Base-by-base conservation (phyloP, 2,888 invertebrate species). In the Catocala fraxini region DNA sequence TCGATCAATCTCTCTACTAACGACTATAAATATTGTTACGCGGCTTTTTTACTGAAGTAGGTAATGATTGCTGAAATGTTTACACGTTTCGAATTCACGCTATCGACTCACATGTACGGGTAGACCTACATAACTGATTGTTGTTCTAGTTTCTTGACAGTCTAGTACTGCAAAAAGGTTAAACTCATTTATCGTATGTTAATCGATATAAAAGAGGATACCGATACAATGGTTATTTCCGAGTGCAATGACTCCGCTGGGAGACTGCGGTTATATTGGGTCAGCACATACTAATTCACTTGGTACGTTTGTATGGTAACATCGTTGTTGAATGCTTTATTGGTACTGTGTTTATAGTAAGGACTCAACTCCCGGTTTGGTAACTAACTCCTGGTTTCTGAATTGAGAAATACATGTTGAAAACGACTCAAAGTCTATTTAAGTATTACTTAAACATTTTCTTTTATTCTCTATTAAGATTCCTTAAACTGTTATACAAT, bases 201-300 rank as follows among this genome's bases (percentile, higher is more conserved):
- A 78, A 78, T 71, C 69, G 71, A 65, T 67, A 67, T 69, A 63
- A 65, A 61, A 54, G 68, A 60, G 56, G 9, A 9, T 25, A 25
- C 3, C 68, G 65, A 68, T 54, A 68, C 62, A 51, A 63, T 79
- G 51, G 62, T 65, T n/a, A 71, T 56, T 71, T 66, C 61, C 67
- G 69, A 80, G 79, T 76, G 68, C 77, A 66, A 61, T 74, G 81
- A 79, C 75, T 68, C 53, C 65, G 51, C 54, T 45, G 33, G 51
- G 66, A 72, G 67, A 68, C 65, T 66, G 51, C 61, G 70, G 63
- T 61, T 63, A 73, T 60, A 66, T 41, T 79, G 71, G 73, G 45
- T 79, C 71, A 73, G 43, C 51, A 55, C 60, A 39, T 51, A 76
- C 77, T 82, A 74, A 81, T 84, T 81, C 68, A 66, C 59, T 77